A percentile compares a stretch with the other conserved stretches of the same genome.
Evolutionary conservation across 2,113 vertebrate species (phyloP).

Genomic region (Melanostigma gelatinosum): DNA sequence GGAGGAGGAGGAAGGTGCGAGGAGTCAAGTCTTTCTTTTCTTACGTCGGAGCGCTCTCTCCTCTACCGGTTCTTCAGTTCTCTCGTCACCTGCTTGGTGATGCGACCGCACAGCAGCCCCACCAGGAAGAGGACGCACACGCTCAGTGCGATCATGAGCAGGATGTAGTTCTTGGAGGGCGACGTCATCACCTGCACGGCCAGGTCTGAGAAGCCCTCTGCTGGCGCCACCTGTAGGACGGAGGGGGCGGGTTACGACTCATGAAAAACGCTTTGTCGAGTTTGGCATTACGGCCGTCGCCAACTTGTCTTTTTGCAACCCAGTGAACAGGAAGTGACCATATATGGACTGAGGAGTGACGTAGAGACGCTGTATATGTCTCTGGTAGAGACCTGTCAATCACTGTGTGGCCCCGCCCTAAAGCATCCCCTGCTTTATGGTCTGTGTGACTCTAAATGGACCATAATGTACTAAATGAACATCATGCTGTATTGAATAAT

Average conservation of each 20-base stretch:
- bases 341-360: too few relatives aligned
- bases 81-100: constrained; percentile 95
- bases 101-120: constrained; percentile 95
- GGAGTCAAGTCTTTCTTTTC: constrained; percentile 22
- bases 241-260: background rate
- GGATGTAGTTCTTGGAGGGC: constrained; percentile 96
- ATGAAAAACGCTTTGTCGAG: too few relatives aligned
- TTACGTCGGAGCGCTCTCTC: constrained; percentile 72
- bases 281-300: too few relatives aligned
- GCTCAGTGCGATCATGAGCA: constrained; percentile 88
- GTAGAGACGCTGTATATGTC: too few relatives aligned
- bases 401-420: too few relatives aligned
- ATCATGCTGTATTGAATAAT: too few relatives aligned
- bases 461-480: too few relatives aligned
- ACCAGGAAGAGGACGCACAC: constrained; percentile 95
- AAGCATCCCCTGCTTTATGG: too few relatives aligned
- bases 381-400: too few relatives aligned
- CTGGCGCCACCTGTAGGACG: constrained; percentile 90
- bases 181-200: constrained; percentile 96
- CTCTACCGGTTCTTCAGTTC: constrained; percentile 99
- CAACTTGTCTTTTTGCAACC: too few relatives aligned
- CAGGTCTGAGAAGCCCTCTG: constrained; percentile 95
- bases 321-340: too few relatives aligned
- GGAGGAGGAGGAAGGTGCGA: background rate
- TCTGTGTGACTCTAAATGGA: too few relatives aligned